These are phyloP conservation scores for Tetraneura akinire DNA, from an alignment of 1,140 invertebrate species.

Conservation along the genomic window DNA sequence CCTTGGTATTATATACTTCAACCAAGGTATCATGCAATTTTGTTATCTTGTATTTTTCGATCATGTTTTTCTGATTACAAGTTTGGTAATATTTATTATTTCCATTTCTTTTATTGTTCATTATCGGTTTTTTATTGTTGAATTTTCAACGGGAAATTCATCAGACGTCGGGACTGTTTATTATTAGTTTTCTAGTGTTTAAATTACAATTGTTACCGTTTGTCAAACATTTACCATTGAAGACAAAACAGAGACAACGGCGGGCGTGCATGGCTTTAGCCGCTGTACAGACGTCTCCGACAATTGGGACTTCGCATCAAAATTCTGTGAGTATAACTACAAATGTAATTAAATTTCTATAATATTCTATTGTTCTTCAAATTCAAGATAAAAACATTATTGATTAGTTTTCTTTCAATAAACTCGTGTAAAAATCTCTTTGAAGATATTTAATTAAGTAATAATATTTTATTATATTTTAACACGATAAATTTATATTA, in stretches of 20 bases:
- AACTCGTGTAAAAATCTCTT: no score
- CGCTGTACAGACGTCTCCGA: constrained; percentile 71
- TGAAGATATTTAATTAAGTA: no score
- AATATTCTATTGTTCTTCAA: no score
- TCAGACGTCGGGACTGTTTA: not conserved
- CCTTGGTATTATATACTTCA: not conserved
- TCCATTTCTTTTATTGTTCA: not conserved
- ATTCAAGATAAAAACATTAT: no score
- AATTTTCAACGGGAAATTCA: not conserved
- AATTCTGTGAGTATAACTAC: constrained; percentile 64
- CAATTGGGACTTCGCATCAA: constrained; percentile 68
- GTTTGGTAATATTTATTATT: not conserved
- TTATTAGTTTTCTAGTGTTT: not conserved
- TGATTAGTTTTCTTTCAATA: no score
- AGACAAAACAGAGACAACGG: not conserved
- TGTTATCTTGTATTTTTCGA: constrained; percentile 17
- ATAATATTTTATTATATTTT: no score
- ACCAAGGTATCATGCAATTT: not conserved
- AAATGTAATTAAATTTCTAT: no score
- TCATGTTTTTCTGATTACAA: constrained; percentile 29
- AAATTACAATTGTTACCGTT: not conserved
- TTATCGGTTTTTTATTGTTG: not conserved
- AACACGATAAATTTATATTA: no score
- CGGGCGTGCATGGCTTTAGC: constrained; percentile 66
- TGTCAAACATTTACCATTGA: constrained; percentile 15